phyloP scores from a whole-genome alignment of 2,797 vertebrate species.

The Ctenochaetus hawaiiensis region DNA sequence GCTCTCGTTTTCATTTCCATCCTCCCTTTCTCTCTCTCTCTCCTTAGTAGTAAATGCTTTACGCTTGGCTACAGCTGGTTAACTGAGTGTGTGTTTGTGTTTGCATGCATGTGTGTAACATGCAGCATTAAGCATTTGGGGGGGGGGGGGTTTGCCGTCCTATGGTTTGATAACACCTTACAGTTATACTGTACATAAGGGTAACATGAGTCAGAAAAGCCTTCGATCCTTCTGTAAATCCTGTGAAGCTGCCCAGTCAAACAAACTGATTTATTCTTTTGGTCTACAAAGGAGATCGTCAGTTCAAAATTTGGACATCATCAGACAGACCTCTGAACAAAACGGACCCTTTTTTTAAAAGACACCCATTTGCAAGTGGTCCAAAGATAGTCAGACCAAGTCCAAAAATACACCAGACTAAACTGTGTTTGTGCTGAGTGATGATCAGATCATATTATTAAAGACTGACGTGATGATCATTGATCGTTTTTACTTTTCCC shows the following conservation, averaged over 20 bases:
- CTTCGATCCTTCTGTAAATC: not conserved
- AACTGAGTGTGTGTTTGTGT: constrained; percentile 7
- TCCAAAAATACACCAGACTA: too few species aligned
- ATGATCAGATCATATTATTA: too few species aligned
- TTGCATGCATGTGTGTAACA: not conserved
- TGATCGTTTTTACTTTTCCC: too few species aligned
- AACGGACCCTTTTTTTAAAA: too few species aligned
- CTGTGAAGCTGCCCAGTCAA: constrained; percentile 3
- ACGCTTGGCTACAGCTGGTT: constrained; percentile 43
- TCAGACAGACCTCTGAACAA: too few species aligned
- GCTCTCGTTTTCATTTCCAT: constrained; percentile 42
- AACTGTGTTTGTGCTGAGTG: too few species aligned
- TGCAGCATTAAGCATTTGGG: constrained; percentile 30
- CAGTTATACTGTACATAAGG: constrained; percentile 18
- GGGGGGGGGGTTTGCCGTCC: too few species aligned
- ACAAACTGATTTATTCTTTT: too few species aligned
- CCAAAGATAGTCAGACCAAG: not conserved
- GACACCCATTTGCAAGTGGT: too few species aligned
- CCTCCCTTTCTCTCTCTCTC: constrained; percentile 26
- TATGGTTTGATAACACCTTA: constrained; percentile 34
- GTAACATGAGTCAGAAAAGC: constrained; percentile 19
- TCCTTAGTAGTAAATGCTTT: constrained; percentile 31
- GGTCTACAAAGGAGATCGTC: too few species aligned
- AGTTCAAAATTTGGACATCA: too few species aligned
- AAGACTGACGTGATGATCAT: too few species aligned